A percentile compares a stretch with the other conserved stretches of the same genome.
These are phyloP conservation scores for Acrossocheilus fasciatus DNA, from an alignment of 2,797 vertebrate species.

Conservation along the genomic window DNA sequence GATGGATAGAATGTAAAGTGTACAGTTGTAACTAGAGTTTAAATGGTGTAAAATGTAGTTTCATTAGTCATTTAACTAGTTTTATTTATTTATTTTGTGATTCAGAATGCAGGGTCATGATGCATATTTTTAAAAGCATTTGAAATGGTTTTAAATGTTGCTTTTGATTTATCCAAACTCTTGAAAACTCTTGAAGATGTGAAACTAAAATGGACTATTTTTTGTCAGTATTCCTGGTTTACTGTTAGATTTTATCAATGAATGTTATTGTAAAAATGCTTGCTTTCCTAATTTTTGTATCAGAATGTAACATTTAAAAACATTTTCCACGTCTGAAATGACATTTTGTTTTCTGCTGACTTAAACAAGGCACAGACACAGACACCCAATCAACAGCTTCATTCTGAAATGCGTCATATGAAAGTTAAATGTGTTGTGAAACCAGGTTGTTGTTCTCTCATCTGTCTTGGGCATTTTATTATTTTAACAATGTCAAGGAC, in stretches of 20 bases:
- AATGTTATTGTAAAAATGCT: neutral
- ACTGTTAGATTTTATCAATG: neutral
- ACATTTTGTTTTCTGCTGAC: neutral
- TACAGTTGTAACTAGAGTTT: too few relatives aligned
- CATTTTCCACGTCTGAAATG: neutral
- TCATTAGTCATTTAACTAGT: too few relatives aligned
- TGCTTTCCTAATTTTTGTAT: neutral
- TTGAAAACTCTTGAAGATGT: neutral
- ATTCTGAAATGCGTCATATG: neutral
- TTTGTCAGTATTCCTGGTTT: neutral
- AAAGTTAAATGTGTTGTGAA: slow-evolving; percentile 1
- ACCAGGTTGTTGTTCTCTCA: neutral
- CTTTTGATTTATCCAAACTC: neutral
- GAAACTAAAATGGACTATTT: neutral
- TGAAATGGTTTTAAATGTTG: neutral
- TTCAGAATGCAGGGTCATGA: too few relatives aligned
- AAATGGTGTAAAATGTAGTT: too few relatives aligned
- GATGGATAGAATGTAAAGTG: too few relatives aligned
- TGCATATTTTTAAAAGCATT: too few relatives aligned
- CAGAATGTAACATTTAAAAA: neutral
- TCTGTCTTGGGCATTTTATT: neutral
- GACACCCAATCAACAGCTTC: neutral
- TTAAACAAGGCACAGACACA: neutral
- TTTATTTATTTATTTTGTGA: too few relatives aligned
- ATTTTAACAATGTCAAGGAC: neutral